phyloP scores from a whole-genome alignment of 1,140 invertebrate species.

The Homarus americanus region DNA sequence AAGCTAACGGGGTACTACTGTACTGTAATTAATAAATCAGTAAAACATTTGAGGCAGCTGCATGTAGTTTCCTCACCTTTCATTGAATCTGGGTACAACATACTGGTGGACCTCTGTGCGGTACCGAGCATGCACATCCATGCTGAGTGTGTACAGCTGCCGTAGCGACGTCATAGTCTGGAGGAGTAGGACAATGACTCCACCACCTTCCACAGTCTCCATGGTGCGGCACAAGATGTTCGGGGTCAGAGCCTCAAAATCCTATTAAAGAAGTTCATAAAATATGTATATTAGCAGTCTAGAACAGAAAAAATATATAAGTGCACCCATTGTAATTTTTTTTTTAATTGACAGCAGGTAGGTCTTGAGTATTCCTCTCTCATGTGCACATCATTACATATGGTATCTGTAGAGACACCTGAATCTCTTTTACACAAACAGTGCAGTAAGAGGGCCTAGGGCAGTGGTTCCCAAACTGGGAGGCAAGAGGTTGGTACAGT shows the following conservation, averaged over 20 bases:
- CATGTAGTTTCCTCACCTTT: conserved; percentile 82
- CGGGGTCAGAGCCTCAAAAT: conserved; percentile 99
- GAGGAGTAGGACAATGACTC: conserved; percentile 91
- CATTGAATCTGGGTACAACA: conserved; percentile 96
- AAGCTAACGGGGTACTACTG: too few species aligned
- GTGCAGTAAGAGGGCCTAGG: too few species aligned
- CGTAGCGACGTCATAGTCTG: conserved; percentile 92
- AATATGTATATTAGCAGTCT: neutral
- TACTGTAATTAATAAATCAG: too few species aligned
- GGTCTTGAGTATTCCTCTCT: too few species aligned
- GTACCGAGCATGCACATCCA: conserved; percentile 98
- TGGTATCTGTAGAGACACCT: too few species aligned
- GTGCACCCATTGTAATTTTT: too few species aligned
- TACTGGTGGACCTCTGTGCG: conserved; percentile 96
- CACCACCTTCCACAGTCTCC: conserved; percentile 99
- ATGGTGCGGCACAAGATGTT: conserved; percentile 98
- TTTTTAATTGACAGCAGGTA: too few species aligned
- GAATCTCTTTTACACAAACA: too few species aligned
- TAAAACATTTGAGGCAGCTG: too few species aligned
- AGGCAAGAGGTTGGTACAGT: too few species aligned
- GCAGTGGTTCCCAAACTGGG: too few species aligned
- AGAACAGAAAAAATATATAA: neutral
- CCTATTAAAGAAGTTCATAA: conserved; percentile 81
- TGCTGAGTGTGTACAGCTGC: conserved; percentile 97
- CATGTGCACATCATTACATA: too few species aligned